phyloP scores from a whole-genome alignment of 2,113 vertebrate species.

The Brachypodius melanocephalos region DNA sequence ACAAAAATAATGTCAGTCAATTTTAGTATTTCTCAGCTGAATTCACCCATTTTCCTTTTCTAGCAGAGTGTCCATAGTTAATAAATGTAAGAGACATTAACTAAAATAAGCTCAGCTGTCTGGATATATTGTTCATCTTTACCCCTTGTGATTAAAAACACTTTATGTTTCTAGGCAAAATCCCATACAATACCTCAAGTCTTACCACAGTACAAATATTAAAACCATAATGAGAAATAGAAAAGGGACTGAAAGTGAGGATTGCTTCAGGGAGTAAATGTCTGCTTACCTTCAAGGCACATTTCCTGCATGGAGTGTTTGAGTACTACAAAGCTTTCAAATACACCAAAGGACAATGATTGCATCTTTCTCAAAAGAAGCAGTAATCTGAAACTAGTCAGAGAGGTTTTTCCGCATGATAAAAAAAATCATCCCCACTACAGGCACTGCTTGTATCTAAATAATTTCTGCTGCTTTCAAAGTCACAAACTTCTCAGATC shows the following conservation, averaged over 20 bases:
- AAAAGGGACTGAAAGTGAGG: not conserved
- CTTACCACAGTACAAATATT: not conserved
- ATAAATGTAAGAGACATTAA: not conserved
- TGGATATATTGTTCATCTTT: not conserved
- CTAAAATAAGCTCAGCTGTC: not conserved
- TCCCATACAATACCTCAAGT: not conserved
- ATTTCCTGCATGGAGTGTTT: not conserved
- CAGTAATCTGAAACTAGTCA: not conserved
- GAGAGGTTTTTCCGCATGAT: not conserved
- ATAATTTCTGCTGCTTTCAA: not conserved
- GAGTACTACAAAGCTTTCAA: slow-evolving; percentile 2
- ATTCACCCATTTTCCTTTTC: not conserved
- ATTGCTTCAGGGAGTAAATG: not conserved
- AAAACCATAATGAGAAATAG: not conserved
- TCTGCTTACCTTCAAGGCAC: slow-evolving; percentile 24
- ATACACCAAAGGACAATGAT: not conserved
- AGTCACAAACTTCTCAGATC: not conserved
- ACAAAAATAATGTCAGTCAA: not conserved
- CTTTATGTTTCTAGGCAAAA: not conserved
- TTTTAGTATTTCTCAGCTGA: not conserved
- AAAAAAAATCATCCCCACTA: not conserved
- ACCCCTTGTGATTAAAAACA: not conserved
- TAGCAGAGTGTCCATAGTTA: not conserved
- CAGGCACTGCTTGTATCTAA: not conserved
- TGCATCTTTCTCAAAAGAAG: not conserved